Percentiles rank a stretch among this genome's conserved stretches.
Evolutionary conservation across 2,797 vertebrate species (phyloP).

Genomic region (Fistularia tabacaria): DNA sequence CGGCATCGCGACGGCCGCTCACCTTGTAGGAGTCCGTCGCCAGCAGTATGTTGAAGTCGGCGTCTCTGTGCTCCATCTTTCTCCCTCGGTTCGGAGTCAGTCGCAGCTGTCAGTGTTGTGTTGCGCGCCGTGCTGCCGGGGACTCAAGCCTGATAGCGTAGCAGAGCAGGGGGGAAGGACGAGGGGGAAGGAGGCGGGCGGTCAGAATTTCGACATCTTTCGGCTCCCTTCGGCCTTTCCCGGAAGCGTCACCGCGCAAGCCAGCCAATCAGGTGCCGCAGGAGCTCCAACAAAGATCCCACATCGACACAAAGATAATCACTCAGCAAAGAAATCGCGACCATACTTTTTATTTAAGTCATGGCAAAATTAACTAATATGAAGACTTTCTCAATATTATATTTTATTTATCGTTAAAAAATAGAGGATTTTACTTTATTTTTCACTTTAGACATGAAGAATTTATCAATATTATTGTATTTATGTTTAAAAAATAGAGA

Average conservation of each 20-base stretch:
- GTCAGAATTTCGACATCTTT: background rate
- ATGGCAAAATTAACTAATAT: too few species aligned
- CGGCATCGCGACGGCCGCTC: conserved; percentile 11
- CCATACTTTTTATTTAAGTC: too few species aligned
- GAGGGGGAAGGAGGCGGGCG: background rate
- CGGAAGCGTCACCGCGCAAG: background rate
- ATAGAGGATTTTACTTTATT: too few species aligned
- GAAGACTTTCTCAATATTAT: too few species aligned
- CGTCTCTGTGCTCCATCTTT: conserved; percentile 86
- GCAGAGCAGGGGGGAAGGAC: conserved; percentile 50
- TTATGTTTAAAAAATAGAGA: too few species aligned
- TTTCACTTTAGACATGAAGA: too few species aligned
- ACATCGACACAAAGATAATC: background rate
- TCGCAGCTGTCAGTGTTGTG: conserved; percentile 67
- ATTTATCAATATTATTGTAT: too few species aligned
- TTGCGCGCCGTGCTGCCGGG: conserved; percentile 44
- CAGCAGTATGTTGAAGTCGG: conserved; percentile 88
- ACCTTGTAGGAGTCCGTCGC: conserved; percentile 98
- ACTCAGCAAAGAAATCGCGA: background rate
- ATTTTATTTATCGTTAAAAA: too few species aligned
- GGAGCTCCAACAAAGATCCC: conserved; percentile 17
- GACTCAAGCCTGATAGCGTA: conserved; percentile 43
- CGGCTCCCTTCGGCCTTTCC: conserved; percentile 25
- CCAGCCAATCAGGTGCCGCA: background rate
- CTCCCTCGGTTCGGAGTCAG: conserved; percentile 41